These are phyloP conservation scores for Neosilurus hyrtlii DNA, from an alignment of 2,797 vertebrate species.

Conservation along the genomic window DNA sequence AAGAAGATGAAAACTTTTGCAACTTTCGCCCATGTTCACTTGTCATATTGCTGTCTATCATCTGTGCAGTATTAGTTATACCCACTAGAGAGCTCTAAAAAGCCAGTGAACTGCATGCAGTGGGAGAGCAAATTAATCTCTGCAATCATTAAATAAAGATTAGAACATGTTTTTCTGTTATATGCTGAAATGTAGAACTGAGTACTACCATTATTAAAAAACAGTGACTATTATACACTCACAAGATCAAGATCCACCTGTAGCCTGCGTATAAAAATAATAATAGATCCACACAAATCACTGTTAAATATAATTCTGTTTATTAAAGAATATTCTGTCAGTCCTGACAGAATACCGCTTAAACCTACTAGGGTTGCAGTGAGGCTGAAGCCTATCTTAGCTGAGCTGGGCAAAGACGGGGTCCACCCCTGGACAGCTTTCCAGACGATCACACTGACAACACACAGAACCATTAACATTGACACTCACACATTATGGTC, in stretches of 20 bases:
- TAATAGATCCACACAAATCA: neutral
- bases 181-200: neutral
- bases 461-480: no score
- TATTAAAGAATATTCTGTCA: neutral
- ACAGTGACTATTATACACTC: neutral
- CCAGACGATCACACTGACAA: no score
- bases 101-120: conserved; percentile 54
- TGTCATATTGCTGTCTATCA: neutral
- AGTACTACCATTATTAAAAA: neutral
- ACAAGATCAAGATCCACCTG: neutral
- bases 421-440: no score
- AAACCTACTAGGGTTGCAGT: no score
- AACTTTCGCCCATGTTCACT: neutral
- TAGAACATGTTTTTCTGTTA: conserved; percentile 16
- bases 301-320: neutral
- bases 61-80: conserved; percentile 65
- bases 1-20: neutral
- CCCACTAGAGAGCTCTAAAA: conserved; percentile 82
- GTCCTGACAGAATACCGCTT: no score
- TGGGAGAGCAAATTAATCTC: conserved; percentile 27
- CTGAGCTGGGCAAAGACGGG: no score
- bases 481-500: no score
- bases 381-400: no score
- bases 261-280: neutral
- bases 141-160: conserved; percentile 21